Base-by-base conservation (phyloP, 2,797 vertebrate genomes). In the Tenualosa ilisha region DNA sequence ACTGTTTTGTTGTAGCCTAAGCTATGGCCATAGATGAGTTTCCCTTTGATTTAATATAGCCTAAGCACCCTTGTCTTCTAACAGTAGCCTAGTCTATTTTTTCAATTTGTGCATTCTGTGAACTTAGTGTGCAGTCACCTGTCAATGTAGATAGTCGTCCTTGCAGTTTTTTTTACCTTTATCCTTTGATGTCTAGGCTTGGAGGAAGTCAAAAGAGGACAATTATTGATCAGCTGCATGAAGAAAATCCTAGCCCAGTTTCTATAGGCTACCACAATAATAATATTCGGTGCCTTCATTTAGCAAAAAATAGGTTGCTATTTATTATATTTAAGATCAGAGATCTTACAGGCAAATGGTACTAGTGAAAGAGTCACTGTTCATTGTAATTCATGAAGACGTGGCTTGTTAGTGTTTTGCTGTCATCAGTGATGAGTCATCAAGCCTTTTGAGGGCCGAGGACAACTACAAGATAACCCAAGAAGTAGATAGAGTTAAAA, bases 361-460 rank as follows among this genome's bases (percentile, higher is more conserved):
- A 15, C 31, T 15, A 3, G 31, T 72, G 31, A 72, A 72, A 40
- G 68, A 20, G 68, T 15, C 17, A 15, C 2, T 79, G 17, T 46
- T 79, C 37, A 79, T 6, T 72, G 68, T 20, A 72, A 72, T 40
- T 37, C 31, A 72, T 17, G 31, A 72, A 79, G 37, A 79, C 20
- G 37, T 79, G 72, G 37, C 40, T 79, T 79, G 72, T 79, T 40
- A 20, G 37, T 79, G 72, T 79, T 79, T 75, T 79, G 37, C 37
- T 79, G 72, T 79, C 72, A 79, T 46, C 15, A 46, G 37, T 79
- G 37, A 79, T 79, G 72, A 79, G 72, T 79, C 72, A 79, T 79
- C 15, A 37, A 68, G 65, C 31, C 65, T 68, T 68, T 37, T 37
- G 40, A 6, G 37, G 72, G 43, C 72, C 3, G 31, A 79, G 46